Percentiles rank a stretch among this genome's conserved stretches.
Conservation (phyloP, 2,797 vertebrate genomes). For the Amphiprion clarkii region DNA sequence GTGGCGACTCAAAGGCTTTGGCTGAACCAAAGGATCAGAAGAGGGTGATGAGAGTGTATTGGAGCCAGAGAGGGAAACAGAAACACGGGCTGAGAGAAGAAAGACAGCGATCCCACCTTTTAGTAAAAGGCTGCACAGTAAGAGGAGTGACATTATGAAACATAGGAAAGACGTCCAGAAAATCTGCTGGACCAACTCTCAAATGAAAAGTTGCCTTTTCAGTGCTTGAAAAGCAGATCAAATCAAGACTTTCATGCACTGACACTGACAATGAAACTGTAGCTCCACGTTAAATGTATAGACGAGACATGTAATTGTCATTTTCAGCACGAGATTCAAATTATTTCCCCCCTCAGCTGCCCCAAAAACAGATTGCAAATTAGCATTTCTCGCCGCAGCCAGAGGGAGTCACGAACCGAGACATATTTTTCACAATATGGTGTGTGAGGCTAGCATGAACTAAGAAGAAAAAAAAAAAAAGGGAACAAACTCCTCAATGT, state of each 20-base stretch:
- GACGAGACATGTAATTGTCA: background rate
- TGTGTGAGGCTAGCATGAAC: constrained; percentile 24
- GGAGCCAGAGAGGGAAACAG: constrained; percentile 47
- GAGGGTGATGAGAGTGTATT: constrained; percentile 38
- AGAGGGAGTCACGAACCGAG: constrained; percentile 36
- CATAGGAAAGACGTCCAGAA: constrained; percentile 17
- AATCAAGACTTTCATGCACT: background rate
- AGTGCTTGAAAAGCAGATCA: background rate
- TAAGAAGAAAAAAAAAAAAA: background rate
- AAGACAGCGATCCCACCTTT: constrained; percentile 46
- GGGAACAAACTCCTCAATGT: constrained; percentile 36
- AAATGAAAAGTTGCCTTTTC: background rate
- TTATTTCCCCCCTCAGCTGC: background rate
- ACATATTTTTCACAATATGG: constrained; percentile 35
- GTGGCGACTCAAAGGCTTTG: constrained; percentile 70
- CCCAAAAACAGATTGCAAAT: constrained; percentile 60
- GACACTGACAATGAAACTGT: background rate
- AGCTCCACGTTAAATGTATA: constrained; percentile 1
- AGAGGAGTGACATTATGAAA: constrained; percentile 26
- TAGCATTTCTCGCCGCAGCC: constrained; percentile 46
- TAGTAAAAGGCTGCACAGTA: constrained; percentile 24
- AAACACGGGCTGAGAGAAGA: constrained; percentile 44
- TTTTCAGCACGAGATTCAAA: constrained; percentile 11
- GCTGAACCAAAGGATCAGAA: constrained; percentile 71
- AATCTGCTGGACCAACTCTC: no score